Evolutionary conservation across 2,888 invertebrate genomes (phyloP), one percentile per base, ranked within the genome.

Genomic region (Orthosia gothica): DNA sequence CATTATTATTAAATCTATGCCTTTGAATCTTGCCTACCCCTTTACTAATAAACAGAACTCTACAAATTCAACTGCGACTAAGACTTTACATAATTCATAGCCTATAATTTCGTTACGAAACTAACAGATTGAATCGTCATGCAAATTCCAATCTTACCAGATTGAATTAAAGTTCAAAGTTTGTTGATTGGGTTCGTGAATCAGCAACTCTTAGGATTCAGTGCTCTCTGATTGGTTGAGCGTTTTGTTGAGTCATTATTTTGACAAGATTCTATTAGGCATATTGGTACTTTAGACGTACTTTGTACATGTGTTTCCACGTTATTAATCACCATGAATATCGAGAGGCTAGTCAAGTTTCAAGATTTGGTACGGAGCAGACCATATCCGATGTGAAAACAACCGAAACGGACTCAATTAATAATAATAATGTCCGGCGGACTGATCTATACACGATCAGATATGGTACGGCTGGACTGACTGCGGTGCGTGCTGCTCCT

Each of bases 131-230:
- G 67, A 64, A 73, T 52, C 52, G 23, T 68, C 70, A 83, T 80
- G 84, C 73, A 74, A 82, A 82, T 82, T 82, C 73, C 57, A 69
- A 73, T 83, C 82, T 76, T 80, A 69, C 45, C 0, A 3, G 15
- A 73, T 76, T 71, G 70, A 69, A 61, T 82, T 63, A 67, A 15
- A 71, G 81, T 80, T 71, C 49, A 76, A 66, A 83, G 45, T 80
- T 70, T 65, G 70, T 40, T 72, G 69, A 82, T 84, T 82, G 23
- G 74, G 76, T 79, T 70, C 50, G 52, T 72, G 78, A 79, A 61
- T 84, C 82, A 76, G 82, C 67, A 64, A 59, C 18, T 76, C 64
- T 65, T 67, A 67, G 61, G 81, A 64, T 69, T 65, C 26, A 79
- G 50, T 45, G 79, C 5, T 0, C 2, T 59, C 11, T 81, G 73